These are phyloP conservation scores for Microchrysa polita DNA, from an alignment of 2,888 invertebrate species.

Conservation along the genomic window DNA sequence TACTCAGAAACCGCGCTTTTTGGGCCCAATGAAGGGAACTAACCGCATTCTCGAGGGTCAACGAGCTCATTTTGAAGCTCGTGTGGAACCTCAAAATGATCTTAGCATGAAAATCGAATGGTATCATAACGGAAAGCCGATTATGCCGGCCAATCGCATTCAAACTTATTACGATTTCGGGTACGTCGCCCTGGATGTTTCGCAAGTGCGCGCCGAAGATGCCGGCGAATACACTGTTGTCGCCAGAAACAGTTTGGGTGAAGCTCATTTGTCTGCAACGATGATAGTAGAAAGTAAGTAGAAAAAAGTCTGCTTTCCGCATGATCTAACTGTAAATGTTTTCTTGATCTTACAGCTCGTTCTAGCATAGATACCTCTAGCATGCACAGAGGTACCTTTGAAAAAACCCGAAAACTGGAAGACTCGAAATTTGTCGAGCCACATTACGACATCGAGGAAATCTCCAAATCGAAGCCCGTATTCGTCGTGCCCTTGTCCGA, in stretches of 20 bases:
- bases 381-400: constrained; percentile 86
- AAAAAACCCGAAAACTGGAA: constrained; percentile 88
- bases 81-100: constrained; percentile 95
- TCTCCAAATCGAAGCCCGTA: constrained; percentile 93
- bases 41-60: constrained; percentile 93
- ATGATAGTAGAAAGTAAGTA: constrained; percentile 91
- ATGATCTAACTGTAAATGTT: no score
- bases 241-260: constrained; percentile 90
- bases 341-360: constrained; percentile 73
- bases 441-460: constrained; percentile 89
- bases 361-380: constrained; percentile 89
- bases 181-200: constrained; percentile 94
- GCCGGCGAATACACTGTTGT: constrained; percentile 93
- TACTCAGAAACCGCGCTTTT: constrained; percentile 84
- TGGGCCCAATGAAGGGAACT: constrained; percentile 91
- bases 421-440: constrained; percentile 86
- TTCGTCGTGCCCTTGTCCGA: constrained; percentile 90
- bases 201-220: constrained; percentile 91
- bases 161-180: constrained; percentile 97
- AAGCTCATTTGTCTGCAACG: constrained; percentile 82
- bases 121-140: constrained; percentile 94
- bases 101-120: constrained; percentile 93
- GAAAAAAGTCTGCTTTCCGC: neutral
- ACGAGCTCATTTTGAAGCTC: constrained; percentile 92
- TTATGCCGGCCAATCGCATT: constrained; percentile 89